Base-by-base conservation (phyloP, 2,888 invertebrate species). In the Campoplex capitator region DNA sequence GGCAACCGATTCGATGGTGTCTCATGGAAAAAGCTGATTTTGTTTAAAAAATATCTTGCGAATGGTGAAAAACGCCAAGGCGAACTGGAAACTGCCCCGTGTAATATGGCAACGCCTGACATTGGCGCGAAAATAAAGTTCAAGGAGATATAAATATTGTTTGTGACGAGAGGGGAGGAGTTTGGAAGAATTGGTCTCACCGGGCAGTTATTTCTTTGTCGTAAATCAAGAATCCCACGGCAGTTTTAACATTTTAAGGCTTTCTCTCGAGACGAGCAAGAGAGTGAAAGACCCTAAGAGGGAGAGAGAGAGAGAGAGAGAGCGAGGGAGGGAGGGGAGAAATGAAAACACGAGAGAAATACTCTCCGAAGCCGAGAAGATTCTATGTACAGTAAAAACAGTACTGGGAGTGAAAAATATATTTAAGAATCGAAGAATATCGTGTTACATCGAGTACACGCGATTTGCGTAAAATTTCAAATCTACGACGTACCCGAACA, bases 191-290 rank as follows among this genome's bases (percentile, higher is more conserved):
- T 80, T 75, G 81, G 51, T 75, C 32, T 81, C 79, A 75, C 67
- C 67, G 56, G 56, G 75, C n/a, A 75, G 75, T 75, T 83, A 83
- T 76, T 83, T 87, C 86, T 84, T 84, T 85, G 84, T 82, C 86
- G 87, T 88, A 89, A 88, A 89, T 89, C 88, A 88, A 82, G 79
- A 76, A 84, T 77, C 76, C 78, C 81, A 85, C 86, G 85, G 86
- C 71, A 88, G 83, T 87, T 85, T 85, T 42, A 79, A 78, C 86
- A 84, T 89, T 89, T 87, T 83, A 86, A 85, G 84, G 83, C 85
- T 88, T 86, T 88, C 88, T 88, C 86, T 84, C 83, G 88, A 86
- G 75, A 74, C 84, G 68, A 74, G n/a, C n/a, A 23, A 35, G 13
- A 78, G 62, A 42, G 42, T 1, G 42, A 42, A 42, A 42, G 6